Percentiles rank a stretch among this genome's conserved stretches.
Conservation (phyloP, 1,140 invertebrate genomes). For the Pogonognathellus flavescens region DNA sequence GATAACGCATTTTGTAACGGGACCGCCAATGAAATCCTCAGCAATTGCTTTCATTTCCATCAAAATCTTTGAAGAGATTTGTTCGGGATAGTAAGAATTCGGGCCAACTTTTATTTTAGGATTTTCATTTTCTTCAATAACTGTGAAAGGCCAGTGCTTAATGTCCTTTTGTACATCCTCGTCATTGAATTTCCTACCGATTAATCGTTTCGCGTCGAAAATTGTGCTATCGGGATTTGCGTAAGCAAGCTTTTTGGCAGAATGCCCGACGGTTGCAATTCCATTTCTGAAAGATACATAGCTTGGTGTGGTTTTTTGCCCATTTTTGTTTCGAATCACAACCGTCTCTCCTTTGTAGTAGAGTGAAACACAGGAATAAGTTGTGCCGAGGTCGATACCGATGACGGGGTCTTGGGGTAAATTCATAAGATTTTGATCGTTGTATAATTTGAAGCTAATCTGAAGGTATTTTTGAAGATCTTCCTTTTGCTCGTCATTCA, state of each 20-base stretch:
- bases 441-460: background rate
- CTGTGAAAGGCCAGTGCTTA: conserved; percentile 75
- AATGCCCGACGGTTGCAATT: conserved; percentile 89
- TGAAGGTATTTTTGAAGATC: background rate
- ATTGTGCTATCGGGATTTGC: conserved; percentile 89
- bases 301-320: conserved; percentile 90
- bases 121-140: conserved; percentile 67
- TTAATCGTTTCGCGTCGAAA: conserved; percentile 77
- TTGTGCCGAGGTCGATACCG: conserved; percentile 83
- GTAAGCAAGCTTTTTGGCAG: conserved; percentile 83
- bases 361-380: conserved; percentile 84
- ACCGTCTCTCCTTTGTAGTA: conserved; percentile 88
- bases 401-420: conserved; percentile 70
- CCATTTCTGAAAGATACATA: conserved; percentile 93
- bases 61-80: conserved; percentile 73
- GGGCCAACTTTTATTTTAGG: conserved; percentile 72
- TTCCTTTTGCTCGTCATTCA: background rate
- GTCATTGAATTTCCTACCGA: conserved; percentile 75
- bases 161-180: conserved; percentile 73
- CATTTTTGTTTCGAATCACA: conserved; percentile 89
- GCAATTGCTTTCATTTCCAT: conserved; percentile 72
- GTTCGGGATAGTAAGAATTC: conserved; percentile 70
- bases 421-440: background rate
- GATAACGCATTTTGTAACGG: conserved; percentile 72
- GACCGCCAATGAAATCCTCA: conserved; percentile 73